Evolutionary conservation across 2,888 invertebrate species (phyloP).

Genomic region (Tethea ocularis): DNA sequence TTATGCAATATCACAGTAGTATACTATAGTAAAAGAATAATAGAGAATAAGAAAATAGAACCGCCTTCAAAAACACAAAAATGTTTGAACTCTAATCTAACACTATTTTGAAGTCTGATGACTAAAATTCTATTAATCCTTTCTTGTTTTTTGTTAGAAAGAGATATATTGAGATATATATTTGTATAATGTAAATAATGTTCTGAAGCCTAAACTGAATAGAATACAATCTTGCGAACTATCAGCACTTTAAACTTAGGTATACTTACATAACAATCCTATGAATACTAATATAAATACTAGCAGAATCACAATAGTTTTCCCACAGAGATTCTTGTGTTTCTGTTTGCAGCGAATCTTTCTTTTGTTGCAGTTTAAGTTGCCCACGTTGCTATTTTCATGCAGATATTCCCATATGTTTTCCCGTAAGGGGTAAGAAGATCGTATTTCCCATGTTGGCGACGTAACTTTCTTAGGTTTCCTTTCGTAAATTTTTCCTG

Average conservation of each 20-base stretch:
- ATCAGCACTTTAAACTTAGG: too few species aligned
- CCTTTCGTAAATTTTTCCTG: constrained; percentile 62
- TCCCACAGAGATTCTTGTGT: constrained; percentile 43
- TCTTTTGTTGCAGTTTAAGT: constrained; percentile 44
- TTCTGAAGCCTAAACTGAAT: too few species aligned
- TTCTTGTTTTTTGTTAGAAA: too few species aligned
- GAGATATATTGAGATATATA: too few species aligned
- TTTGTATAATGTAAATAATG: too few species aligned
- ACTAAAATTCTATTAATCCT: too few species aligned
- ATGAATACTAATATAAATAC: constrained; percentile 40
- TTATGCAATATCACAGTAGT: background rate
- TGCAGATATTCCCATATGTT: constrained; percentile 70
- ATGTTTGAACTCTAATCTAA: too few species aligned
- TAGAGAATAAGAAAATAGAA: too few species aligned
- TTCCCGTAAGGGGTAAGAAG: constrained; percentile 60
- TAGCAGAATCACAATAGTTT: constrained; percentile 43
- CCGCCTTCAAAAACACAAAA: too few species aligned
- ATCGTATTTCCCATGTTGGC: constrained; percentile 57
- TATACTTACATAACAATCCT: constrained; percentile 48
- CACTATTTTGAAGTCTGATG: too few species aligned
- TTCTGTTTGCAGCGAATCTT: constrained; percentile 50
- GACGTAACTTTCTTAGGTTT: constrained; percentile 52
- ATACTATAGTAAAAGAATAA: constrained; percentile 4
- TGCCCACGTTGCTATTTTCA: constrained; percentile 46
- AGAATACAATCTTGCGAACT: too few species aligned